A percentile compares a stretch with the other conserved stretches of the same genome.
Evolutionary conservation across 2,888 invertebrate genomes (phyloP).

Genomic region (Pycnomerus fuliginosus): DNA sequence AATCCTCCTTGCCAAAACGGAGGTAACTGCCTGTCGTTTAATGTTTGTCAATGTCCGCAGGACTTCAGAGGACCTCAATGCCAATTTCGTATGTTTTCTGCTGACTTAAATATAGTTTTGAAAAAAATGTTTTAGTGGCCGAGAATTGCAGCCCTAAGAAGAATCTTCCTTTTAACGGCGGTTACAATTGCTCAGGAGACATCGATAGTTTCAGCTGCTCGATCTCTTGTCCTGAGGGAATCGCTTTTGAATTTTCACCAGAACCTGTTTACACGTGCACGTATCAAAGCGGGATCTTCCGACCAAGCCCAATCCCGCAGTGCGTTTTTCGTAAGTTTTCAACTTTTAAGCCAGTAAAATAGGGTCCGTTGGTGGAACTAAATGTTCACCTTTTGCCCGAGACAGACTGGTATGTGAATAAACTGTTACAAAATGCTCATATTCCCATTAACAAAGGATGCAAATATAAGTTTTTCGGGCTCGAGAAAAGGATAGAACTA

Average conservation of each 20-base stretch:
- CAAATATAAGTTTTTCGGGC: too few species aligned
- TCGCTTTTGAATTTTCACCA: slow-evolving; percentile 62
- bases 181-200: slow-evolving; percentile 68
- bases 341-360: slow-evolving; percentile 3
- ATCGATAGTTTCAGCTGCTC: slow-evolving; percentile 63
- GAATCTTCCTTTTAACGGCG: slow-evolving; percentile 75
- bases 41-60: slow-evolving; percentile 76
- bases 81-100: slow-evolving; percentile 58
- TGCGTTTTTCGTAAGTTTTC: slow-evolving; percentile 63
- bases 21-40: slow-evolving; percentile 75
- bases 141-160: slow-evolving; percentile 63
- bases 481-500: too few species aligned
- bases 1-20: slow-evolving; percentile 76
- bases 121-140: slow-evolving; percentile 56
- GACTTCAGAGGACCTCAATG: slow-evolving; percentile 71
- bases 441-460: too few species aligned
- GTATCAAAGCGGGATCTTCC: slow-evolving; percentile 65
- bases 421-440: too few species aligned
- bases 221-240: slow-evolving; percentile 66
- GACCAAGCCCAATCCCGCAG: slow-evolving; percentile 70
- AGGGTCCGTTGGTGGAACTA: too few species aligned
- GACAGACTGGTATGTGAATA: too few species aligned
- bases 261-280: slow-evolving; percentile 65
- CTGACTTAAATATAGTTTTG: neutral
- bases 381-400: too few species aligned